Percentiles rank a stretch among this genome's conserved stretches.
Conservation (phyloP, 2,113 vertebrate genomes). For the Lophura nycthemera region DNA sequence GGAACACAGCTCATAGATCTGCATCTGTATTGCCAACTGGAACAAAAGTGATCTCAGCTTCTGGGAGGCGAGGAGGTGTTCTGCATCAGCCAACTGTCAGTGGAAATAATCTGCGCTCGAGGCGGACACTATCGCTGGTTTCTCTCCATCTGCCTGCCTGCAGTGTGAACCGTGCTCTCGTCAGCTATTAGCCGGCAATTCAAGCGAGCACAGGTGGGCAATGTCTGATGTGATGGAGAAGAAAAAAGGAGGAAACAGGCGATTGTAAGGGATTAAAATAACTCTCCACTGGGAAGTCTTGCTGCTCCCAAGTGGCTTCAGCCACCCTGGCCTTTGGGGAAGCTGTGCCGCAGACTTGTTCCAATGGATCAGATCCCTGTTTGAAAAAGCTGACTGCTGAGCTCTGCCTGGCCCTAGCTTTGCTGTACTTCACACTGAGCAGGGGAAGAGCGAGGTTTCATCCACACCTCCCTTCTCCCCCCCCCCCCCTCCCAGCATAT, state of each 20-base stretch:
- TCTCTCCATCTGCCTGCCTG: background rate
- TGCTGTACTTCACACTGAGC: background rate
- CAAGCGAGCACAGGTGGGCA: background rate
- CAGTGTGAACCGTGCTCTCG: background rate
- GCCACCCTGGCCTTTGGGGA: background rate
- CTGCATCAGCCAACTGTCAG: background rate
- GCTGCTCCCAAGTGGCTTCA: background rate
- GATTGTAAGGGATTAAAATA: background rate
- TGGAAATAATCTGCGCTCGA: background rate
- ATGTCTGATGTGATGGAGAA: background rate
- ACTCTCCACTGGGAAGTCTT: background rate
- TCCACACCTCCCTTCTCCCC: background rate
- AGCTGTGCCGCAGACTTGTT: background rate
- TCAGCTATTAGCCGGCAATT: background rate
- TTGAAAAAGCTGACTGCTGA: background rate
- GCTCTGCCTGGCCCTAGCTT: rapidly evolving
- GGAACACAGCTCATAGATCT: rapidly evolving
- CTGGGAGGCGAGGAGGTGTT: background rate
- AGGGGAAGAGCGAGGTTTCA: background rate
- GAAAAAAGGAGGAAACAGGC: background rate
- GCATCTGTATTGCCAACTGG: background rate
- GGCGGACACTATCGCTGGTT: background rate
- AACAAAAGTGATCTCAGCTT: background rate
- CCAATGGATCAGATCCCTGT: background rate
- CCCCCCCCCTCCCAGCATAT: rapidly evolving